Base-by-base conservation (phyloP, 2,888 invertebrate species). In the Cerceris ruficornis region DNA sequence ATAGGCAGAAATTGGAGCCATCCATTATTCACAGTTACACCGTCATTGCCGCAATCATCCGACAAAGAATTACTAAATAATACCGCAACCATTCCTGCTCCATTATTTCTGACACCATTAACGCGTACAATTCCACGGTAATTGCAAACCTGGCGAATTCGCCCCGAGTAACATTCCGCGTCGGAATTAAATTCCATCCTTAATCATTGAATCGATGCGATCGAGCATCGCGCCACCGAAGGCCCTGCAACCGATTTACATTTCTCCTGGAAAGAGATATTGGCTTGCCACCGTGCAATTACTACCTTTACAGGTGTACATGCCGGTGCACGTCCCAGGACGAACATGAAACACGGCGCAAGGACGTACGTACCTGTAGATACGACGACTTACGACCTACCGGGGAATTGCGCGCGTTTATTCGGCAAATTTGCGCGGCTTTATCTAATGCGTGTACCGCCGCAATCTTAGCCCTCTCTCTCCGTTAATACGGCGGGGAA, bases 351-450 rank as follows among this genome's bases (percentile, higher is more conserved):
- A 64, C 72, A 57, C 4, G 46, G 68, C 68, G 58, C 68, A 65
- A 62, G 65, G 65, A 58, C 55, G 43, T 62, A 61, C 6, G 52
- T 49, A 6, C 46, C 69, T 70, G 62, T 62, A 69, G 71, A 66
- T 78, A 83, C 71, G 57, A 43, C 73, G 46, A 78, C 60, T 68
- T 78, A 83, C 64, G 75, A 76, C 65, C 73, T 83, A 74, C 61
- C 78, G 60, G 78, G 77, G 80, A 77, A 77, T 77, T 80, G 60
- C 28, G 68, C 60, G 68, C 77, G 68, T 80, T 80, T 57, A 71
- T 80, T 73, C 80, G 46, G 54, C 50, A 57, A 74, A 75, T 77
- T 70, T 74, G 61, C 15, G 14, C 17, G 69, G 39, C 50, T 58
- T 50, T 65, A 75, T 75, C 70, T 60, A 55, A 9, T 42, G 68